Conservation (phyloP, 2,113 vertebrate species). For the Dipodomys ordii region DNA sequence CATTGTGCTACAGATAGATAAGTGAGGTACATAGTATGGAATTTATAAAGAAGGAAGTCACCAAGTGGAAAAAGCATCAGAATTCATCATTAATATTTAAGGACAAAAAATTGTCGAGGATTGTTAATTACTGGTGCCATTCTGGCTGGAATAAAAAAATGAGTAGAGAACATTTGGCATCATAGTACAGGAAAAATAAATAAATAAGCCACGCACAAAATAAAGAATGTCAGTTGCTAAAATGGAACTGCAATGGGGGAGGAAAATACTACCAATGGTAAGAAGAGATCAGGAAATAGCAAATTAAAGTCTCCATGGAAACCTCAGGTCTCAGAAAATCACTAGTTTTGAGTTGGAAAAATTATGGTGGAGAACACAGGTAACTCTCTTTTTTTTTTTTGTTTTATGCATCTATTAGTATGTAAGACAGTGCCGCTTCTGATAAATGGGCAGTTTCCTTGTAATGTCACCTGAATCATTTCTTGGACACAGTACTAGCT, state of each 20-base stretch:
- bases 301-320: constrained; percentile 62
- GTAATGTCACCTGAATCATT: constrained; percentile 55
- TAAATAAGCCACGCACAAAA: background rate
- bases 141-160: background rate
- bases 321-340: constrained; percentile 68
- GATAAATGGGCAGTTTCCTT: constrained; percentile 60
- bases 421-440: constrained; percentile 63
- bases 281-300: constrained; percentile 54
- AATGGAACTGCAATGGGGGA: constrained; percentile 58
- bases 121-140: constrained; percentile 55
- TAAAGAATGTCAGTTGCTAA: constrained; percentile 56
- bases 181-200: constrained; percentile 49
- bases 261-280: constrained; percentile 66
- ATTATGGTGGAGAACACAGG: constrained; percentile 59
- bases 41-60: background rate
- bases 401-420: constrained; percentile 60
- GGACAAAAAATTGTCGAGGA: background rate
- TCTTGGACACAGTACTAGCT: background rate
- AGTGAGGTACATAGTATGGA: background rate
- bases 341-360: constrained; percentile 69
- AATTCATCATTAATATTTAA: background rate
- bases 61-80: background rate
- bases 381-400: constrained; percentile 33
- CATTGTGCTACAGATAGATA: background rate
- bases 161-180: background rate